Evolutionary conservation across 1,140 invertebrate genomes (phyloP), one percentile per base, ranked within the genome.

Genomic region (Megalopta genalis): DNA sequence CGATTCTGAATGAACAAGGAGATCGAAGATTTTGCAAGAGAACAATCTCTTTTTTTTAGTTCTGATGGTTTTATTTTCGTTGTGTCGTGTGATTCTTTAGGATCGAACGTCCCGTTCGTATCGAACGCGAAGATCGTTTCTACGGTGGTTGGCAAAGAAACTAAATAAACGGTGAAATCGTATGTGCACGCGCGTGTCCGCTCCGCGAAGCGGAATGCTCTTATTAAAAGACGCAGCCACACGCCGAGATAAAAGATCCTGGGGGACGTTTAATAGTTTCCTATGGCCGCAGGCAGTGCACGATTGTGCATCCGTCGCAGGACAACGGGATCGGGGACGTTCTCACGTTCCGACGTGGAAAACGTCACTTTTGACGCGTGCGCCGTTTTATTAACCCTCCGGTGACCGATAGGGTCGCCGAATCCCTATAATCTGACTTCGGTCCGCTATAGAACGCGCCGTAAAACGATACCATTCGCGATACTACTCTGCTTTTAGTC

Each of bases 261-360:
- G 70, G 80, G 85, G 83, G 70, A 79, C n/a, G 62, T 52, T 73
- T 82, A 86, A 88, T 87, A 84, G 83, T 90, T 89, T 88, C 86
- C 71, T 83, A 90, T 86, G 71, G 86, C 88, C 89, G 88, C 88
- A 90, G 88, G 89, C 89, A 82, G 79, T 88, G 85, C 81, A 68
- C 83, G 82, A 90, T 90, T 89, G 88, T 85, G 85, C 88, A 88
- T 83, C 75, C 81, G 39, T 86, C 80, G 66, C 66, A 62, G 66
- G 70, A 79, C 66, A 81, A 65, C 59, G 73, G 70, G 54, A 69
- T 54, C 16, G 65, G 42, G 32, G 64, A 73, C 72, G 81, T 89
- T 90, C 89, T 89, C 89, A 90, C 89, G 88, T 89, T 89, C 70
- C 81, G 60, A 60, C 80, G 59, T 71, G 57, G 32, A 59, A 63